Evolutionary conservation across 2,888 invertebrate species (phyloP).

Genomic region (Pristionchus fissidentatus): DNA sequence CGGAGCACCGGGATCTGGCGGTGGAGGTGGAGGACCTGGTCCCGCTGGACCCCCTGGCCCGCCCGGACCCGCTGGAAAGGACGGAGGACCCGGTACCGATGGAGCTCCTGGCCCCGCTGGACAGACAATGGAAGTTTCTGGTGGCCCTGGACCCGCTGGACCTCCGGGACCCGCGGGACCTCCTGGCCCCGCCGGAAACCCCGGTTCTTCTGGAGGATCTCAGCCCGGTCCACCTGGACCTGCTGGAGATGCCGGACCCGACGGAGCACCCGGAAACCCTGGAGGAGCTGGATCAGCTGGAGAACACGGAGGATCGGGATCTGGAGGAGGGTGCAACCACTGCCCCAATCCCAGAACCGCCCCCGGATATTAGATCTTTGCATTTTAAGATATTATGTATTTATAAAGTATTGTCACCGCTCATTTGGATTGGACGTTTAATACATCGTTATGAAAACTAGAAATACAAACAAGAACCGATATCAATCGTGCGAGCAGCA

Average conservation of each 20-base stretch:
- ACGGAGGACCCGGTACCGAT: slow-evolving; percentile 13
- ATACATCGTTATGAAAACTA: too few species aligned
- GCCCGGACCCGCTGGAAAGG: slow-evolving; percentile 38
- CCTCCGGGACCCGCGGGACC: slow-evolving; percentile 30
- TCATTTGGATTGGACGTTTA: too few species aligned
- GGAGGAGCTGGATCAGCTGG: neutral
- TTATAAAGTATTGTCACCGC: too few species aligned
- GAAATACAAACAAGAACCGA: too few species aligned
- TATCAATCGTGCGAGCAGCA: too few species aligned
- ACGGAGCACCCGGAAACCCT: slow-evolving; percentile 14
- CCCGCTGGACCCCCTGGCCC: slow-evolving; percentile 29
- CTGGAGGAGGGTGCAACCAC: slow-evolving; percentile 33
- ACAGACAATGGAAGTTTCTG: neutral
- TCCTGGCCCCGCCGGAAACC: slow-evolving; percentile 31
- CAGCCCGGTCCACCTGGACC: slow-evolving; percentile 38
- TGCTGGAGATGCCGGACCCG: slow-evolving; percentile 31
- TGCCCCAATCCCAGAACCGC: slow-evolving; percentile 24
- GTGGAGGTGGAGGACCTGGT: neutral
- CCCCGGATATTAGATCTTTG: slow-evolving; percentile 20
- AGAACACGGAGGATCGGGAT: neutral
- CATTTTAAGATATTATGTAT: too few species aligned
- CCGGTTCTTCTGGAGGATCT: neutral
- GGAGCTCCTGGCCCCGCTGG: slow-evolving; percentile 37
- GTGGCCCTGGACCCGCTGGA: slow-evolving; percentile 27
- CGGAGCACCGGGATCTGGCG: slow-evolving; percentile 13